Conservation (phyloP, 2,888 invertebrate genomes). For the Nineta flava region DNA sequence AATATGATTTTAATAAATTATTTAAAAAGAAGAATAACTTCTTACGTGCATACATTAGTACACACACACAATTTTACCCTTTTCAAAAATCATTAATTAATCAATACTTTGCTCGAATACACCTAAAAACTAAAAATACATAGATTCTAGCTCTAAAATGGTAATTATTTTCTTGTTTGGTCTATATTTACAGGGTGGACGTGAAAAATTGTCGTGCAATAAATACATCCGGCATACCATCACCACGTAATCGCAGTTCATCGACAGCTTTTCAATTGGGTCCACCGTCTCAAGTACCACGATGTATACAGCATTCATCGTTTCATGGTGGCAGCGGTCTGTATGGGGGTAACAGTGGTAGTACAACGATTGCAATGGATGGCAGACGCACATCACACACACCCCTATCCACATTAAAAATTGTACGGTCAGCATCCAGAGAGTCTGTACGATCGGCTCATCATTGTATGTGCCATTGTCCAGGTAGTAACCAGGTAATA, state of each 20-base stretch:
- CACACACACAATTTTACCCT: too few species aligned
- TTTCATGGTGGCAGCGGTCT: slow-evolving; percentile 13
- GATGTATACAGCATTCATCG: slow-evolving; percentile 30
- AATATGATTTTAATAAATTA: too few species aligned
- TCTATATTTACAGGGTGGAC: slow-evolving; percentile 23
- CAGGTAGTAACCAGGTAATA: slow-evolving; percentile 28
- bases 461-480: slow-evolving; percentile 46
- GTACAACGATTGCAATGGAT: background rate
- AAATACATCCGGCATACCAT: slow-evolving; percentile 23
- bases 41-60: too few species aligned
- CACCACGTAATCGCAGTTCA: slow-evolving; percentile 39
- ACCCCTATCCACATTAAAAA: slow-evolving; percentile 54
- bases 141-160: too few species aligned
- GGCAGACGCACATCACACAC: slow-evolving; percentile 71
- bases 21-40: too few species aligned
- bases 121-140: too few species aligned
- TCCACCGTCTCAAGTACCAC: slow-evolving; percentile 42
- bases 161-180: background rate
- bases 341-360: slow-evolving; percentile 32
- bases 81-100: too few species aligned
- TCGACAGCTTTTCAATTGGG: slow-evolving; percentile 49
- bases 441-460: slow-evolving; percentile 62
- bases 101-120: too few species aligned
- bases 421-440: slow-evolving; percentile 71
- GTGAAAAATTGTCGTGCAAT: slow-evolving; percentile 28